These are phyloP conservation scores for Alauda arvensis DNA, from an alignment of 2,797 vertebrate species.

Conservation along the genomic window DNA sequence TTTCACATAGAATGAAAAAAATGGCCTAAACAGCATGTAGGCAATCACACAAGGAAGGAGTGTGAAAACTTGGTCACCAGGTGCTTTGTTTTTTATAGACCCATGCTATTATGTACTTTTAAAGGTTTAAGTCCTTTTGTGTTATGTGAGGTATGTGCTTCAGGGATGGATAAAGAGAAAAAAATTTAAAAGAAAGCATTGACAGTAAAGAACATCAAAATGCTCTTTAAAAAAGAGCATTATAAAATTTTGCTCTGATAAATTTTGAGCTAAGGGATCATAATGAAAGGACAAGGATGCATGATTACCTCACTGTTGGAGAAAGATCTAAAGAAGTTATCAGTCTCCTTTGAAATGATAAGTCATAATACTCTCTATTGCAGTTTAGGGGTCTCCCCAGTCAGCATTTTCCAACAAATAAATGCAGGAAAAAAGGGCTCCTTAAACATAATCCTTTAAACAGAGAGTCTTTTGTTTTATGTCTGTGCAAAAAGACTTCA, in stretches of 20 bases:
- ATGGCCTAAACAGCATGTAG: background rate
- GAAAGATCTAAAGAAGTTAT: slow-evolving; percentile 57
- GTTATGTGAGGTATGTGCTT: background rate
- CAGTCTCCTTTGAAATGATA: slow-evolving; percentile 42
- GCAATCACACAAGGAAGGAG: background rate
- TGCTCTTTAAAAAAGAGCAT: background rate
- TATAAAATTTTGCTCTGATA: slow-evolving; percentile 28
- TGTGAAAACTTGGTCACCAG: background rate
- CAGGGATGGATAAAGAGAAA: background rate
- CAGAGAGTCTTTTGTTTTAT: slow-evolving; percentile 51
- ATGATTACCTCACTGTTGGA: slow-evolving; percentile 41
- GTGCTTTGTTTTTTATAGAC: background rate
- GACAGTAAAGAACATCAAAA: slow-evolving; percentile 13
- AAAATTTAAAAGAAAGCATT: background rate
- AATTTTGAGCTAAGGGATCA: background rate
- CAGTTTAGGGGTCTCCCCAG: slow-evolving; percentile 10
- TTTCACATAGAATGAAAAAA: background rate
- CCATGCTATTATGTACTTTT: background rate
- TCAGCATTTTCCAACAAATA: slow-evolving; percentile 18
- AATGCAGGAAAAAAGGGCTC: background rate
- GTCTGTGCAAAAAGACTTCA: slow-evolving; percentile 1
- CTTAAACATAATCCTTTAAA: slow-evolving; percentile 46
- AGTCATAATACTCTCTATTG: background rate
- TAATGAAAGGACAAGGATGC: slow-evolving; percentile 26
- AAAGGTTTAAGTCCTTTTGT: background rate